Evolutionary conservation across 2,797 vertebrate genomes (phyloP).

Genomic region (Anguilla anguilla): DNA sequence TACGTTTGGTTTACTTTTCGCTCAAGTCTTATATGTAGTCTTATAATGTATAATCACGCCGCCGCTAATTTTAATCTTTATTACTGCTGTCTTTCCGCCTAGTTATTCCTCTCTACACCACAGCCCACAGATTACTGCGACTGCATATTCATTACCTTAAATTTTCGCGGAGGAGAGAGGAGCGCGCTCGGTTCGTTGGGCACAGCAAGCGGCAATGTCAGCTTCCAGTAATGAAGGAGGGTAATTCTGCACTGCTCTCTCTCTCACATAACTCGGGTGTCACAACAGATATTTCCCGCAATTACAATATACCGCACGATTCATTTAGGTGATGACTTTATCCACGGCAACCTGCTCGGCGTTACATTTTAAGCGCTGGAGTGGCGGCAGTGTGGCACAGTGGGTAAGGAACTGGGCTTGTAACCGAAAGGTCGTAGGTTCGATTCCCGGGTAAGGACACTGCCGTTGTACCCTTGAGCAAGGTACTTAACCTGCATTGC

Average conservation of each 20-base stretch:
- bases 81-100: not conserved
- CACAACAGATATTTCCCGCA: not conserved
- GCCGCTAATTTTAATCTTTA: not conserved
- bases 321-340: not conserved
- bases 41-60: not conserved
- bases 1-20: not conserved
- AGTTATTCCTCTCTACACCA: not conserved
- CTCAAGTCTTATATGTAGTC: not conserved
- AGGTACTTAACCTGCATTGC: no score
- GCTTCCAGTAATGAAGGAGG: not conserved
- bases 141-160: conserved; percentile 5
- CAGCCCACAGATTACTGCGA: not conserved
- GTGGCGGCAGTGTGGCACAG: not conserved
- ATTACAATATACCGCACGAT: not conserved
- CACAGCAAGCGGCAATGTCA: not conserved
- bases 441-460: no score
- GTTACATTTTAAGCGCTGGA: not conserved
- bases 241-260: not conserved
- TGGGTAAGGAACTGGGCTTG: no score
- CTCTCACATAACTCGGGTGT: not conserved
- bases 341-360: not conserved
- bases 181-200: not conserved
- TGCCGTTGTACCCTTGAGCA: no score
- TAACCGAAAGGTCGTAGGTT: no score
- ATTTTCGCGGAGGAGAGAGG: not conserved